Conservation (phyloP, 2,888 invertebrate genomes). For the Caenorhabditis sinica region DNA sequence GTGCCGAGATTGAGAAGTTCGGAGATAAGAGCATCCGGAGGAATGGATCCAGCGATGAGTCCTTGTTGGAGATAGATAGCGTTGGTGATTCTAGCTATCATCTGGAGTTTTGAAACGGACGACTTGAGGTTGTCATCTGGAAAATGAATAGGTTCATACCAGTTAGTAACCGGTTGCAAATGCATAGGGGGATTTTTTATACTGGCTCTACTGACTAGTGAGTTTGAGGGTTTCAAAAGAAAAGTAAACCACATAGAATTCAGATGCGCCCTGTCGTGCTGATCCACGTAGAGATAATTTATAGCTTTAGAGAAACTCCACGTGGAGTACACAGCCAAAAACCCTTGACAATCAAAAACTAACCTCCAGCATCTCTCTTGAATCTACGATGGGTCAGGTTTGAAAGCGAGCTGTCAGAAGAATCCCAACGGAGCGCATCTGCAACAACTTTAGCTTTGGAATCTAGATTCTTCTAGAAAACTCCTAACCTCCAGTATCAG, state of each 20-base stretch:
- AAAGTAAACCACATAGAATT: too few species aligned
- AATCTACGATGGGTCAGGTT: neutral
- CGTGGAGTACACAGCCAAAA: neutral
- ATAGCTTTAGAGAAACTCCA: too few species aligned
- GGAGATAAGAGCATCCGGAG: constrained; percentile 1
- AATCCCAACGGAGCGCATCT: neutral
- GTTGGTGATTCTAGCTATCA: constrained; percentile 5
- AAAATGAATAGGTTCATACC: too few species aligned
- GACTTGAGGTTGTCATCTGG: constrained; percentile 7
- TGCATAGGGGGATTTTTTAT: neutral
- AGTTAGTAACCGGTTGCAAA: too few species aligned
- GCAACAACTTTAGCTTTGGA: neutral
- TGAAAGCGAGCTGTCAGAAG: neutral
- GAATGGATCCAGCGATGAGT: constrained; percentile 5
- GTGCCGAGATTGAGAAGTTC: constrained; percentile 9
- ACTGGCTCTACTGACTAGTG: too few species aligned
- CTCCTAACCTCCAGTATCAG: neutral
- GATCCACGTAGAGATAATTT: too few species aligned
- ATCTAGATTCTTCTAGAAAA: neutral
- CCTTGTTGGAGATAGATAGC: constrained; percentile 12
- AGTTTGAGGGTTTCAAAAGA: neutral
- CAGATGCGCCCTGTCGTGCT: too few species aligned
- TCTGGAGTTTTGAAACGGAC: neutral
- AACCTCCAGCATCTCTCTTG: neutral
- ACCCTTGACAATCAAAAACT: neutral